phyloP scores from a whole-genome alignment of 2,797 vertebrate species.

The Salarias fasciatus region DNA sequence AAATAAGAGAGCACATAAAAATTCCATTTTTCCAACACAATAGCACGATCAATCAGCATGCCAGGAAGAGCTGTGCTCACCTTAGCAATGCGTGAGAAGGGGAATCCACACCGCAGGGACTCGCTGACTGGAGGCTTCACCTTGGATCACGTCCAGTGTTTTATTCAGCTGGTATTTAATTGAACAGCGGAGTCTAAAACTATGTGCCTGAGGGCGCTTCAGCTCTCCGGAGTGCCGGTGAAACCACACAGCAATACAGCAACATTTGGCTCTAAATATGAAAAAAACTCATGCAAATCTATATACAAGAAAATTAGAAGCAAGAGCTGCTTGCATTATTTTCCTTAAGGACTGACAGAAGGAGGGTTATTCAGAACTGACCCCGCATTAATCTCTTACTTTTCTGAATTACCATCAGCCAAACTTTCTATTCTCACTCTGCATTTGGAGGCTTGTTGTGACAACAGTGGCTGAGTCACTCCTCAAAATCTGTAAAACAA shows the following conservation, averaged over 20 bases:
- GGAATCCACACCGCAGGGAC: slow-evolving; percentile 34
- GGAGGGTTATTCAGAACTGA: not conserved
- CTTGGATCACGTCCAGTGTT: slow-evolving; percentile 40
- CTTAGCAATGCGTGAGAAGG: slow-evolving; percentile 1
- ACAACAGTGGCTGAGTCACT: not conserved
- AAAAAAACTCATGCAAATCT: slow-evolving; percentile 18
- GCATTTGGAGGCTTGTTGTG: not conserved
- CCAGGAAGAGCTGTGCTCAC: slow-evolving; percentile 26
- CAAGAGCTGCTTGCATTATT: slow-evolving; percentile 11
- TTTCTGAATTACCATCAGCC: not conserved
- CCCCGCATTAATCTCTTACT: not conserved
- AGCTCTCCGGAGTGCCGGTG: slow-evolving; percentile 19
- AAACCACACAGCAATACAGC: slow-evolving; percentile 15
- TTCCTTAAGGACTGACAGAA: not conserved
- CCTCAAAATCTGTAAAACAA: not conserved
- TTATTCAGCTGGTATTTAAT: slow-evolving; percentile 50
- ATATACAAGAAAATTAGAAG: slow-evolving; percentile 20
- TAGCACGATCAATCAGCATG: slow-evolving; percentile 41
- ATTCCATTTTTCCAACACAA: slow-evolving; percentile 28
- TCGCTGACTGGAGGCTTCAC: slow-evolving; percentile 29
- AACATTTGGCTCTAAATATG: slow-evolving; percentile 25
- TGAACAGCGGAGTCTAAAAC: slow-evolving; percentile 30
- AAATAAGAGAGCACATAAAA: slow-evolving; percentile 39
- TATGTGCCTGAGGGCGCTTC: slow-evolving; percentile 27
- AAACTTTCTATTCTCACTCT: not conserved